These are phyloP conservation scores for Urechis unicinctus DNA, from an alignment of 2,888 invertebrate genomes.

Conservation along the genomic window DNA sequence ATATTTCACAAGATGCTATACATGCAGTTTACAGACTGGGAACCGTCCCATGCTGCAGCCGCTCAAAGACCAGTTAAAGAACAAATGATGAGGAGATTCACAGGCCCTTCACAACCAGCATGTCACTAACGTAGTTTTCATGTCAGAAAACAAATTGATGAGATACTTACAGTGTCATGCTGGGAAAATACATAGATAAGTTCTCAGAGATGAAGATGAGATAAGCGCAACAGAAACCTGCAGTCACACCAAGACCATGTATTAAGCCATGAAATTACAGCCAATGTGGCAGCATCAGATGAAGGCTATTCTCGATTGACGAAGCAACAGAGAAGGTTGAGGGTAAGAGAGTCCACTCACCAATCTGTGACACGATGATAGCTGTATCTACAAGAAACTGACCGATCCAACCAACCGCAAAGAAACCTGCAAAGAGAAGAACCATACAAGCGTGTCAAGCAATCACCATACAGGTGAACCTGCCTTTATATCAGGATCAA, in stretches of 20 bases:
- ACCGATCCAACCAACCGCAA: constrained; percentile 48
- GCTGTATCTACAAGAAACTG: constrained; percentile 45
- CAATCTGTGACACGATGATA: constrained; percentile 49
- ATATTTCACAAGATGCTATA: too few species aligned
- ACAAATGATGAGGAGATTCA: neutral
- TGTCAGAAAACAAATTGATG: neutral
- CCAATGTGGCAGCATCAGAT: too few species aligned
- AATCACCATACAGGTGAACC: too few species aligned
- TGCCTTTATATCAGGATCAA: too few species aligned
- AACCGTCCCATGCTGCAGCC: too few species aligned
- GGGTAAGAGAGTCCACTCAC: constrained; percentile 25
- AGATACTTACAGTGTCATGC: constrained; percentile 35
- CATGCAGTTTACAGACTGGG: too few species aligned
- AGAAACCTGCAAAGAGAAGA: constrained; percentile 33
- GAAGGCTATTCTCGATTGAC: too few species aligned
- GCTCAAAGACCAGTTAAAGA: too few species aligned
- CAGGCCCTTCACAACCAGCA: neutral
- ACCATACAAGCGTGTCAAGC: too few species aligned
- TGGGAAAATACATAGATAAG: constrained; percentile 39
- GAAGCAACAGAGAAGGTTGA: too few species aligned
- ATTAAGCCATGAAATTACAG: neutral
- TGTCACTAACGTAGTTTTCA: too few species aligned
- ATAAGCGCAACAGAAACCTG: constrained; percentile 49
- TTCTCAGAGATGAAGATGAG: constrained; percentile 51
- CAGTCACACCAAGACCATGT: neutral